Conservation (phyloP, 2,888 invertebrate species). For the Polydrusus pterygomalis region DNA sequence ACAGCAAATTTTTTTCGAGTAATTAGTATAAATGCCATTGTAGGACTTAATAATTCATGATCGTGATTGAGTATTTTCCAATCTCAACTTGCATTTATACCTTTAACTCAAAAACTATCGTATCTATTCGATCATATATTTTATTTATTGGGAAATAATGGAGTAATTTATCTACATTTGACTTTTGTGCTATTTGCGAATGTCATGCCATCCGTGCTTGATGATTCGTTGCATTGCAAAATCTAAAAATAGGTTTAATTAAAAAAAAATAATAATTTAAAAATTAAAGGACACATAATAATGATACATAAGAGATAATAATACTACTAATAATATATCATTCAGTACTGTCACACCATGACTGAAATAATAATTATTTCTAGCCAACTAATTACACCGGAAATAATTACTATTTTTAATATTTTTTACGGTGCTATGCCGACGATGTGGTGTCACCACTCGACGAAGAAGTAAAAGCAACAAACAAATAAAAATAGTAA, state of each 20-base stretch:
- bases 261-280: neutral
- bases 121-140: too few relatives aligned
- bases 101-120: too few relatives aligned
- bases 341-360: constrained; percentile 27
- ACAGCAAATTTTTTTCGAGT: too few relatives aligned
- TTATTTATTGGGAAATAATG: too few relatives aligned
- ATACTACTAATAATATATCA: constrained; percentile 20
- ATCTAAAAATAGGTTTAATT: neutral
- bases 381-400: constrained; percentile 21
- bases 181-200: too few relatives aligned
- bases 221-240: constrained; percentile 3
- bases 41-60: too few relatives aligned
- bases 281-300: constrained; percentile 17
- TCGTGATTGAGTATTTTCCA: too few relatives aligned
- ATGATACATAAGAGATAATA: constrained; percentile 2
- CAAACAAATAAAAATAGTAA: neutral
- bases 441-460: constrained; percentile 9
- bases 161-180: too few relatives aligned
- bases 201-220: neutral
- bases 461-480: constrained; percentile 8
- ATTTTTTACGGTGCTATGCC: constrained; percentile 21
- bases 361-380: constrained; percentile 32
- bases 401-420: constrained; percentile 26
- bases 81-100: too few relatives aligned
- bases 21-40: too few relatives aligned